Evolutionary conservation across 2,797 vertebrate species (phyloP).

Genomic region (Okamejei kenojei): DNA sequence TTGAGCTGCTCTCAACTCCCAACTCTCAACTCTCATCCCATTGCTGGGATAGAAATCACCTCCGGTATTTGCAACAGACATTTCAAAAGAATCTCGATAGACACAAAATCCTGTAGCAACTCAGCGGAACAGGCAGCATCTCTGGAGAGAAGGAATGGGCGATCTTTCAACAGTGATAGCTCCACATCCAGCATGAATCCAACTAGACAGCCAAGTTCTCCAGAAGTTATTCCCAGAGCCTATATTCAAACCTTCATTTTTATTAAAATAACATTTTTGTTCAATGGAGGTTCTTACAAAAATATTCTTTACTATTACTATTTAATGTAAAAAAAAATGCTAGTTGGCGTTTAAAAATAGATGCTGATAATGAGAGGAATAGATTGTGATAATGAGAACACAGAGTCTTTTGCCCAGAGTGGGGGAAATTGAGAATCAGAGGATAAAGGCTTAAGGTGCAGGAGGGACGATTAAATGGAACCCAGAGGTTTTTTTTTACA

Average conservation of each 20-base stretch:
- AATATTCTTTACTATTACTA: neutral
- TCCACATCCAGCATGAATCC: neutral
- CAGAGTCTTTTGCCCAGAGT: too few species aligned
- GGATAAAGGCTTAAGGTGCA: too few species aligned
- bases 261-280: neutral
- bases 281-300: neutral
- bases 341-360: neutral
- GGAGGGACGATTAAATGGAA: too few species aligned
- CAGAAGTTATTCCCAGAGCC: neutral
- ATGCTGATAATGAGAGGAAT: neutral
- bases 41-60: neutral
- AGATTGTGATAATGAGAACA: too few species aligned
- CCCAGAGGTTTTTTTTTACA: too few species aligned
- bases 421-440: too few species aligned
- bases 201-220: neutral
- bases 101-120: too few species aligned
- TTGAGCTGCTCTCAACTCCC: neutral
- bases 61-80: neutral
- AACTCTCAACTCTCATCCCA: neutral
- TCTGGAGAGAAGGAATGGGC: too few species aligned
- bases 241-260: neutral
- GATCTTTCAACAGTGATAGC: neutral
- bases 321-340: too few species aligned
- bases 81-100: too few species aligned
- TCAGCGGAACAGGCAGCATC: too few species aligned